phyloP scores from a whole-genome alignment of 2,888 invertebrate genomes.

The Aphelenchoides bicaudatus region DNA sequence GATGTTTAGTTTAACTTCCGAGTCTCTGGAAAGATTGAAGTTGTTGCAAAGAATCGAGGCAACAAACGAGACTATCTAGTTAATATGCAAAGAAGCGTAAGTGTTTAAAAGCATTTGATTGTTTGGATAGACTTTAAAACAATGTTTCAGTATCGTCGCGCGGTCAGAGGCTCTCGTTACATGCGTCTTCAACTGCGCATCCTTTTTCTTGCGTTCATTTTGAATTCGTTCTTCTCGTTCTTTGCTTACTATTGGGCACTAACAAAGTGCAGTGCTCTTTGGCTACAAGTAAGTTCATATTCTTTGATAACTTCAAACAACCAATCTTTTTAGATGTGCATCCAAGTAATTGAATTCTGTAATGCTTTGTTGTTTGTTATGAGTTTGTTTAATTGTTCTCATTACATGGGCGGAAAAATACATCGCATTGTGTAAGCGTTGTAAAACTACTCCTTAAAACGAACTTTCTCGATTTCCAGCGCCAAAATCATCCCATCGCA shows the following conservation, averaged over 20 bases:
- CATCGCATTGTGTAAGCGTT: conserved; percentile 8
- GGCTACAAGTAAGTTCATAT: too few species aligned
- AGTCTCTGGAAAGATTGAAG: too few species aligned
- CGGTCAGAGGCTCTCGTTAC: conserved; percentile 7
- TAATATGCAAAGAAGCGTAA: too few species aligned
- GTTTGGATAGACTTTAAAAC: too few species aligned
- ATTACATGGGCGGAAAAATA: conserved; percentile 1
- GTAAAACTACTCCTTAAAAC: not conserved
- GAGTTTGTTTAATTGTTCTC: not conserved
- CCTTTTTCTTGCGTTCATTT: not conserved
- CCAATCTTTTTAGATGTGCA: too few species aligned
- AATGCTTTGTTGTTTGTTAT: not conserved
- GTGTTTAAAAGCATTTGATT: too few species aligned
- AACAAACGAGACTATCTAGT: too few species aligned
- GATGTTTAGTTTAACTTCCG: too few species aligned
- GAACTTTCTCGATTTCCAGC: not conserved
- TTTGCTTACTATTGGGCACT: not conserved
- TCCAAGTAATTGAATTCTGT: not conserved
- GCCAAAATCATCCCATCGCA: not conserved
- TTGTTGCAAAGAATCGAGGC: too few species aligned
- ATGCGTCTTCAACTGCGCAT: conserved; percentile 10
- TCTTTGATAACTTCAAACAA: too few species aligned
- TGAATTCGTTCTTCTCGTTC: not conserved
- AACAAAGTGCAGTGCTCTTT: not conserved
- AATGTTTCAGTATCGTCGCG: conserved; percentile 8